Conservation (phyloP, 1,140 invertebrate genomes). For the Archivesica marissinica region DNA sequence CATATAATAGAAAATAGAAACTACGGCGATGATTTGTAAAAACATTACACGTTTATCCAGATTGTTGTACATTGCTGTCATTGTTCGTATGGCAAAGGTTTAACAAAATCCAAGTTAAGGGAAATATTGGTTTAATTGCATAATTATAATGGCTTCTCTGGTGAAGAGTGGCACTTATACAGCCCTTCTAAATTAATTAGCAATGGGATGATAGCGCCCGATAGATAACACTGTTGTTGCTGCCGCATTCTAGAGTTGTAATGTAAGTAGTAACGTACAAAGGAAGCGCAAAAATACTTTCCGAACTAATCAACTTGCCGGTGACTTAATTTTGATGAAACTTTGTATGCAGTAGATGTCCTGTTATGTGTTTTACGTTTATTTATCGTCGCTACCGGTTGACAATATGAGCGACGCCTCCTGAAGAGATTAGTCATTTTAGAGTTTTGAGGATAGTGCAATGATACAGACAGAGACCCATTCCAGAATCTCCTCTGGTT, state of each 20-base stretch:
- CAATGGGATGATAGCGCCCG: constrained; percentile 3
- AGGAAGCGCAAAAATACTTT: constrained; percentile 10
- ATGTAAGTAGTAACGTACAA: neutral
- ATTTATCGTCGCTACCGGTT: too few relatives aligned
- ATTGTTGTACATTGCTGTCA: constrained; percentile 29
- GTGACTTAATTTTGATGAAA: constrained; percentile 24
- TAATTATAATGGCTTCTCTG: constrained; percentile 2
- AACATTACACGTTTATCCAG: constrained; percentile 31
- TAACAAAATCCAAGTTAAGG: constrained; percentile 26
- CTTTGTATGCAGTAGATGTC: constrained; percentile 10
- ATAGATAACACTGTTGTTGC: constrained; percentile 23
- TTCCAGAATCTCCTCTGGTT: too few relatives aligned
- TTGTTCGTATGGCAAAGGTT: constrained; percentile 4
- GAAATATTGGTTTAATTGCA: constrained; percentile 47
- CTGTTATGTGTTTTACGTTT: too few relatives aligned
- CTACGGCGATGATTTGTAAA: constrained; percentile 36
- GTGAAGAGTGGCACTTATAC: constrained; percentile 42
- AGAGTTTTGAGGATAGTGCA: too few relatives aligned
- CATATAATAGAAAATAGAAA: neutral
- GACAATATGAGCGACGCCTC: too few relatives aligned
- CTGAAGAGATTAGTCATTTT: too few relatives aligned
- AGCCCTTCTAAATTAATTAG: constrained; percentile 48
- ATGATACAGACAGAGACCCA: too few relatives aligned
- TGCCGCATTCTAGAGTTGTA: constrained; percentile 23
- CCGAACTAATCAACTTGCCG: neutral